Conservation (phyloP, 2,888 invertebrate species). For the Mamestra brassicae region DNA sequence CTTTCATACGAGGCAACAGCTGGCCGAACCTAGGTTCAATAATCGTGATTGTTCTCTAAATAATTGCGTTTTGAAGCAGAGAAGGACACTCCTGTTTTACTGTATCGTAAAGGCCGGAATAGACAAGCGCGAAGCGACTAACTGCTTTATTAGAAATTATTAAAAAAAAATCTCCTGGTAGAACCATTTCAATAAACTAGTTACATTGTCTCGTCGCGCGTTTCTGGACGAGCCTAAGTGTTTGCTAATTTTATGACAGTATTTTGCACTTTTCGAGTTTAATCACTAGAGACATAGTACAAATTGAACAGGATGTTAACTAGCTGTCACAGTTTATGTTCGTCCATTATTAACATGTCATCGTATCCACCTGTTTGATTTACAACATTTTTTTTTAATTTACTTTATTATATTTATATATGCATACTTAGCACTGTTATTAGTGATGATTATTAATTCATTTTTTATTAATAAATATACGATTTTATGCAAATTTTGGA, state of each 20-base stretch:
- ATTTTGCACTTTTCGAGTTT: not conserved
- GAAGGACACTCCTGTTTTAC: too few species aligned
- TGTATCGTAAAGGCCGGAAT: not conserved
- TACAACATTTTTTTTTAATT: constrained; percentile 35
- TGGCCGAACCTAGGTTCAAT: too few species aligned
- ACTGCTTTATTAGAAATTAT: not conserved
- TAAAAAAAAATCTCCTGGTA: not conserved
- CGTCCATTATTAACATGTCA: constrained; percentile 23
- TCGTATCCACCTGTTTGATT: constrained; percentile 35
- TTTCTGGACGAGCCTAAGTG: not conserved
- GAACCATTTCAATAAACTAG: too few species aligned
- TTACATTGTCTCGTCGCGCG: not conserved
- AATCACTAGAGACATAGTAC: not conserved
- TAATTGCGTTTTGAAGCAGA: too few species aligned
- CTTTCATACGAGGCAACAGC: too few species aligned
- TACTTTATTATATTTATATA: constrained; percentile 36
- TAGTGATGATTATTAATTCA: constrained; percentile 36
- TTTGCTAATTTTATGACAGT: not conserved
- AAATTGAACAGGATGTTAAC: constrained; percentile 27
- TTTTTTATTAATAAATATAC: constrained; percentile 29
- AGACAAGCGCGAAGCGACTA: not conserved
- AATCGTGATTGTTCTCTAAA: too few species aligned
- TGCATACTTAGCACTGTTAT: constrained; percentile 41
- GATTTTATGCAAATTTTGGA: constrained; percentile 49
- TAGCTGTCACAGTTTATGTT: constrained; percentile 6